phyloP scores from a whole-genome alignment of 2,797 vertebrate species.

The Fratercula arctica region DNA sequence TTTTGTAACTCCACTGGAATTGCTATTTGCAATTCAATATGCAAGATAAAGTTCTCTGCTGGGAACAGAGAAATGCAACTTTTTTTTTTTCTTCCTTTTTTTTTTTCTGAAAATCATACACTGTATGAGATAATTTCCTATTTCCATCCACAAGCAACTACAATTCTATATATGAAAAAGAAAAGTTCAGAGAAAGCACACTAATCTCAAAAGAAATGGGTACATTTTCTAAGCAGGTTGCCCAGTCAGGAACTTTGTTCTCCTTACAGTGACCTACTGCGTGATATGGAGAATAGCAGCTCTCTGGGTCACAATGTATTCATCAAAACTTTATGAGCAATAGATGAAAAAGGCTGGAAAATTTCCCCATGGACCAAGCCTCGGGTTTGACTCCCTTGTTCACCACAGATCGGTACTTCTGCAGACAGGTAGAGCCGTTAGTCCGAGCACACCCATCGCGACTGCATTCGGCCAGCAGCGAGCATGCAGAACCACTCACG shows the following conservation, averaged over 20 bases:
- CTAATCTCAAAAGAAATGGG: neutral
- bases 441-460: fast-evolving
- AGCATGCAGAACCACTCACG: fast-evolving
- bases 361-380: neutral
- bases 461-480: fast-evolving
- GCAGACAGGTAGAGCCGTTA: neutral
- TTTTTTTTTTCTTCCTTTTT: neutral
- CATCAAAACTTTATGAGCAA: neutral
- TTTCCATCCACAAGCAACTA: neutral
- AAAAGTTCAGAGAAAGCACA: neutral
- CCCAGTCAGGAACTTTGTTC: neutral
- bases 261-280: neutral
- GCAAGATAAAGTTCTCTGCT: conserved; percentile 11
- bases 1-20: neutral
- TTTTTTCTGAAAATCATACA: neutral
- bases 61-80: neutral
- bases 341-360: neutral
- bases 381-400: neutral
- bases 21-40: conserved; percentile 20
- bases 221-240: neutral
- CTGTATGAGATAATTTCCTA: neutral
- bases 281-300: neutral
- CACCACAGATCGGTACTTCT: neutral
- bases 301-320: neutral
- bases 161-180: neutral